Percentiles rank a stretch among this genome's conserved stretches.
Conservation (phyloP, 2,888 invertebrate species). For the Spodoptera picta region DNA sequence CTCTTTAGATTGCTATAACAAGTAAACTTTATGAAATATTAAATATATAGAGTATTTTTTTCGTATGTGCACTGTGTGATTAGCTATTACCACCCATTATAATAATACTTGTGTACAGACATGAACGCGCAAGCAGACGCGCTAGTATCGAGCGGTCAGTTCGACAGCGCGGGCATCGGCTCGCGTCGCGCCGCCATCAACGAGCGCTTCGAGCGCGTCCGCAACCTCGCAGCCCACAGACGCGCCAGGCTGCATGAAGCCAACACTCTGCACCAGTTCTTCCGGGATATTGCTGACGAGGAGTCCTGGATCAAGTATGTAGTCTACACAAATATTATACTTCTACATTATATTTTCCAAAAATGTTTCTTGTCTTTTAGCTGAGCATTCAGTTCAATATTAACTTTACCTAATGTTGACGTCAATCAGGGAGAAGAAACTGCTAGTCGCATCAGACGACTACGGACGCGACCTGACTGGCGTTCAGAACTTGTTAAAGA, state of each 20-base stretch:
- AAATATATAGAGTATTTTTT: too few species aligned
- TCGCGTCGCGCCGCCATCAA: conserved; percentile 98
- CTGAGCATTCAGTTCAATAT: neutral
- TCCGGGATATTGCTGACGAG: conserved; percentile 99
- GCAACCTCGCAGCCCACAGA: conserved; percentile 96
- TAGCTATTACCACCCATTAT: too few species aligned
- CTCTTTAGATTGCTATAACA: too few species aligned
- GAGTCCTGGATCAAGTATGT: conserved; percentile 99
- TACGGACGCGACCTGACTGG: conserved; percentile 99
- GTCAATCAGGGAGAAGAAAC: conserved; percentile 95
- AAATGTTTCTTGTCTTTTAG: too few species aligned
- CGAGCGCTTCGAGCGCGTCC: conserved; percentile 98
- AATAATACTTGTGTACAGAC: conserved; percentile 80
- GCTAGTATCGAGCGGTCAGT: conserved; percentile 98
- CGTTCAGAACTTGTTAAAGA: conserved; percentile 99
- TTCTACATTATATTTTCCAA: too few species aligned
- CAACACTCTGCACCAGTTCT: conserved; percentile 99
- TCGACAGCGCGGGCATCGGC: conserved; percentile 98
- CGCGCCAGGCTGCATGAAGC: conserved; percentile 98
- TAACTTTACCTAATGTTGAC: neutral
- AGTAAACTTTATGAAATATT: too few species aligned
- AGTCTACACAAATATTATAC: conserved; percentile 80
- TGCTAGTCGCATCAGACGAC: conserved; percentile 98
- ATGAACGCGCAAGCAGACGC: conserved; percentile 99
- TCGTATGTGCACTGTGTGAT: neutral